Evolutionary conservation across 2,113 vertebrate species (phyloP).

Genomic region (Etheostoma cragini): DNA sequence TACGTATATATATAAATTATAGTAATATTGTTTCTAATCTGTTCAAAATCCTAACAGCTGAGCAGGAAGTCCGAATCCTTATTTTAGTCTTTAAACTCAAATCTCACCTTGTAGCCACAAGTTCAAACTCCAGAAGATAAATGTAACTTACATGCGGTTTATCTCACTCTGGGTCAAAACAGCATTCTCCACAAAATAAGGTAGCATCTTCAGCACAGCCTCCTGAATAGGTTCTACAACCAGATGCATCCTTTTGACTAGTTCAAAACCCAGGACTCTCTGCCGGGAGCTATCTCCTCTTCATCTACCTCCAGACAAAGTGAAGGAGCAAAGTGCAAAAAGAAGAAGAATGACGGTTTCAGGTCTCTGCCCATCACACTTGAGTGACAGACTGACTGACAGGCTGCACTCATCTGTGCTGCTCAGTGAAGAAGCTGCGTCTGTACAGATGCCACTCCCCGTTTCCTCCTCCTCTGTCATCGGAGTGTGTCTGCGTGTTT

Average conservation of each 20-base stretch:
- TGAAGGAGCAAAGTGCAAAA: conserved; percentile 1
- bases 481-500: conserved; percentile 43
- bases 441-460: conserved; percentile 67
- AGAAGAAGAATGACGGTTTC: neutral
- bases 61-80: neutral
- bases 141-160: conserved; percentile 83
- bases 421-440: conserved; percentile 50
- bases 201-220: conserved; percentile 82
- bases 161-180: conserved; percentile 84
- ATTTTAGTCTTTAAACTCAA: neutral
- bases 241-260: conserved; percentile 82
- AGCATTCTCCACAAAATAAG: conserved; percentile 84
- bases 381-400: conserved; percentile 68
- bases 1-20: too few species aligned
- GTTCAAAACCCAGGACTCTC: conserved; percentile 11
- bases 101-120: neutral
- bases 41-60: neutral
- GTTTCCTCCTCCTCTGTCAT: conserved; percentile 46
- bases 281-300: conserved; percentile 44
- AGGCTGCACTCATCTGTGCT: conserved; percentile 54
- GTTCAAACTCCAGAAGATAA: conserved; percentile 4
- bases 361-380: neutral
- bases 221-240: conserved; percentile 74
- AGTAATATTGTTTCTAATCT: neutral
- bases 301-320: conserved; percentile 45